Percentiles rank a stretch among this genome's conserved stretches.
Evolutionary conservation across 2,797 vertebrate genomes (phyloP).

Genomic region (Pipistrellus pipistrellus): DNA sequence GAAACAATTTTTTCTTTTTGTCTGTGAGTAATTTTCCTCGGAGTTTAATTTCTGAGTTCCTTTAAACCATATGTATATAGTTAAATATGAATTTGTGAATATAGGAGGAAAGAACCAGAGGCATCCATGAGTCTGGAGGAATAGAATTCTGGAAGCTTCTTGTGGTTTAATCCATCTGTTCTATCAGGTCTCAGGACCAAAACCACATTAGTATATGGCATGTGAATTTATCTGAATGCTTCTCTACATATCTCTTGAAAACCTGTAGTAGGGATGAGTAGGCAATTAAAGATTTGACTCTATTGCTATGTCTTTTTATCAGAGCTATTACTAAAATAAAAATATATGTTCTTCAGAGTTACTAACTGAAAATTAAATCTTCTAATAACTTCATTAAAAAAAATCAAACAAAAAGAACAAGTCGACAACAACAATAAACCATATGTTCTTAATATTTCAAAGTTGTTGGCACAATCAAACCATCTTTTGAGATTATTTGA

Average conservation of each 20-base stretch:
- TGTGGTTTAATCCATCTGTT: too few species aligned
- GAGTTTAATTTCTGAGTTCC: neutral
- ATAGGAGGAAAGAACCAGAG: too few species aligned
- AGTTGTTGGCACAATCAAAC: neutral
- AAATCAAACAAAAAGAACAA: conserved; percentile 5
- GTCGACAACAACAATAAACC: neutral
- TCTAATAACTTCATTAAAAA: neutral
- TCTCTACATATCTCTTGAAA: neutral
- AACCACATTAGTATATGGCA: neutral
- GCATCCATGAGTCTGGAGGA: too few species aligned
- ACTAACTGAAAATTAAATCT: conserved; percentile 10
- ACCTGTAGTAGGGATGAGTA: neutral
- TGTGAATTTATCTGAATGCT: neutral
- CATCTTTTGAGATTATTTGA: neutral
- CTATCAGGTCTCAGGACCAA: too few species aligned
- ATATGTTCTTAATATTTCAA: neutral
- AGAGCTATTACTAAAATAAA: conserved; percentile 26
- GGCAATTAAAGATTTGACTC: neutral
- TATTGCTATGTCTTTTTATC: neutral
- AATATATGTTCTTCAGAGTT: neutral
- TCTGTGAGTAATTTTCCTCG: neutral
- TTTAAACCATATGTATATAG: too few species aligned
- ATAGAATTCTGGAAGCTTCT: too few species aligned
- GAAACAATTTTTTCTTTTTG: neutral
- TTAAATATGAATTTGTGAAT: too few species aligned